These are phyloP conservation scores for Lutraria rhynchaena DNA, from an alignment of 1,140 invertebrate genomes.

Conservation along the genomic window DNA sequence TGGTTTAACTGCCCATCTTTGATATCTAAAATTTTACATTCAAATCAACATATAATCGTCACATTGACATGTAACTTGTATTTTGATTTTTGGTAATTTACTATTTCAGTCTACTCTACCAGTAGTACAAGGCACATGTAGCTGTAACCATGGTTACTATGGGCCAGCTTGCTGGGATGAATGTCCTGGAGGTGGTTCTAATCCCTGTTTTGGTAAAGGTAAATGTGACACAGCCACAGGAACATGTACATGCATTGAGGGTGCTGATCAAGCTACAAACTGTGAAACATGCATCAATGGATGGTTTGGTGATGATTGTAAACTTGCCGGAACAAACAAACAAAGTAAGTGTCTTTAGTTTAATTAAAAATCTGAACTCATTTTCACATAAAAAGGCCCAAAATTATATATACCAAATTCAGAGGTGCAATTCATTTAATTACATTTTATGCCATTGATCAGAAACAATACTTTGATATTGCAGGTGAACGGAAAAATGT, in stretches of 20 bases:
- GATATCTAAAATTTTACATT: not conserved
- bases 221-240: conserved; percentile 60
- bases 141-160: conserved; percentile 70
- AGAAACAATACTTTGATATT: too few relatives aligned
- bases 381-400: too few relatives aligned
- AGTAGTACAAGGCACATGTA: conserved; percentile 48
- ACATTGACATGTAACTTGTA: too few relatives aligned
- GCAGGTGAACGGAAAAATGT: too few relatives aligned
- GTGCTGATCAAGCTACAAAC: conserved; percentile 49
- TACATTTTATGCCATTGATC: too few relatives aligned
- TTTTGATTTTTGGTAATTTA: too few relatives aligned
- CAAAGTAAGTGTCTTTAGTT: conserved; percentile 35
- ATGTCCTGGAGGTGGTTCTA: conserved; percentile 63
- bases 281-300: conserved; percentile 63
- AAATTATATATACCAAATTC: too few relatives aligned
- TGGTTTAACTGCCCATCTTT: not conserved
- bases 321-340: conserved; percentile 54
- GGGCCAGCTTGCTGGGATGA: conserved; percentile 62
- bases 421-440: too few relatives aligned
- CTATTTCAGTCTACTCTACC: conserved; percentile 27
- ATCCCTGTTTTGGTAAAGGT: conserved; percentile 67
- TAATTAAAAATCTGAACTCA: not conserved
- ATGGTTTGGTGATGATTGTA: conserved; percentile 68
- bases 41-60: too few relatives aligned
- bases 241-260: conserved; percentile 58